A percentile compares a stretch with the other conserved stretches of the same genome.
Conservation (phyloP, 1,140 invertebrate genomes). For the Theocolax elegans region DNA sequence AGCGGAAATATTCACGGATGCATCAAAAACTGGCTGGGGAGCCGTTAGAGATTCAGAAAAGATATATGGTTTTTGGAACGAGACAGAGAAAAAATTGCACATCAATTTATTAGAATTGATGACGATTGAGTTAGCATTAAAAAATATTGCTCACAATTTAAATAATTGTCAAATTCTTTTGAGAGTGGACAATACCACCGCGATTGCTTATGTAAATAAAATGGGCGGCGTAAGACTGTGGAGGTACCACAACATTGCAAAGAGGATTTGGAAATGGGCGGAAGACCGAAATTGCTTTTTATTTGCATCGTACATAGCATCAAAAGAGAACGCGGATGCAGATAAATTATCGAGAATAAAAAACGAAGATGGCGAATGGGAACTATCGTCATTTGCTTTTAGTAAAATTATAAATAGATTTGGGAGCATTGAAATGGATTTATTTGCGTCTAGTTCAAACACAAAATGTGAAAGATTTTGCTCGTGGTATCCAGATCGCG, state of each 20-base stretch:
- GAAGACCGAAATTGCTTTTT: constrained; percentile 51
- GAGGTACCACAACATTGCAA: constrained; percentile 47
- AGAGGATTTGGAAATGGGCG: constrained; percentile 56
- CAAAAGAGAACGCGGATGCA: constrained; percentile 50
- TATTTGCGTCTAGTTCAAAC: constrained; percentile 44
- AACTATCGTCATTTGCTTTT: constrained; percentile 37
- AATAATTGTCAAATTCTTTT: too few relatives aligned
- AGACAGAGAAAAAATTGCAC: constrained; percentile 19
- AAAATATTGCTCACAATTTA: constrained; percentile 52
- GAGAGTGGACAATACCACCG: constrained; percentile 62
- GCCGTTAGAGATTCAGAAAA: constrained; percentile 12
- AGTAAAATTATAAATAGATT: constrained; percentile 15
- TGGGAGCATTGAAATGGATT: constrained; percentile 11
- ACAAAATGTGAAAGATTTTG: neutral
- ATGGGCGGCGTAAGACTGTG: constrained; percentile 53
- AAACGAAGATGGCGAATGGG: constrained; percentile 48
- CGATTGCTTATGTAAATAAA: constrained; percentile 55
- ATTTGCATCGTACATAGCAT: too few relatives aligned
- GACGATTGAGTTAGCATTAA: constrained; percentile 44
- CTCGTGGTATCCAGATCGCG: neutral
- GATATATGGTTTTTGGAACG: constrained; percentile 20
- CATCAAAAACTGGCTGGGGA: constrained; percentile 27
- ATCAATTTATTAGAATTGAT: too few relatives aligned
- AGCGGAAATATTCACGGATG: constrained; percentile 16
- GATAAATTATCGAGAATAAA: constrained; percentile 45